Evolutionary conservation across 1,140 invertebrate genomes (phyloP).

Genomic region (Atta cephalotes): DNA sequence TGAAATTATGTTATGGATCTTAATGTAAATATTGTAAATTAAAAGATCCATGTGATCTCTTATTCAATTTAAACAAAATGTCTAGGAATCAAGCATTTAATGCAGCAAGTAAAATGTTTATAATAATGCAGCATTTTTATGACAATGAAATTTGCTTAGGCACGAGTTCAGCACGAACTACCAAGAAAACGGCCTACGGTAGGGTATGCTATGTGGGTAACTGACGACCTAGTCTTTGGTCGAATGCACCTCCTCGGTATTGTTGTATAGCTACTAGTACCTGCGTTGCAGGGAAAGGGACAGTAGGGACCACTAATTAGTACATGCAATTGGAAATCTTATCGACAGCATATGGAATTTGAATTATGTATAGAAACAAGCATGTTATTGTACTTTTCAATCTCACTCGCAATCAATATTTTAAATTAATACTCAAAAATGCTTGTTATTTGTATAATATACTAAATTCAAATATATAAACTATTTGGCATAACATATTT

Average conservation of each 20-base stretch:
- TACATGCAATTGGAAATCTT: conserved; percentile 83
- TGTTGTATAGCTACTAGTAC: conserved; percentile 86
- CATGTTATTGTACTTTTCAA: conserved; percentile 24
- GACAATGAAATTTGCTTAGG: conserved; percentile 76
- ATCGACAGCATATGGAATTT: conserved; percentile 74
- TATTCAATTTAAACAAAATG: not conserved
- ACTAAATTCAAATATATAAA: not conserved
- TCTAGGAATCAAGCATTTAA: not conserved
- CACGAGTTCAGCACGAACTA: conserved; percentile 81
- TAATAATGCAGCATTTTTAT: conserved; percentile 47
- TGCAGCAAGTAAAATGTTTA: conserved; percentile 24
- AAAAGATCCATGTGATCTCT: not conserved
- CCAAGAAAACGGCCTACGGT: conserved; percentile 78
- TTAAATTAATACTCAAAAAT: conserved; percentile 23
- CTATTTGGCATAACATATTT: not conserved
- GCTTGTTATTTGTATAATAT: conserved; percentile 3
- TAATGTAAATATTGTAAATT: conserved; percentile 2
- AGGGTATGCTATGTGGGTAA: conserved; percentile 85
- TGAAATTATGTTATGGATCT: not conserved
- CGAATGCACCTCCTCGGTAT: conserved; percentile 86
- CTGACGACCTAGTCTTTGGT: conserved; percentile 85
- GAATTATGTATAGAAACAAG: conserved; percentile 44
- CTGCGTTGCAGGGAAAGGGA: conserved; percentile 85
- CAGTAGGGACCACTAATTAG: conserved; percentile 85
- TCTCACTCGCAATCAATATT: conserved; percentile 10